Percentiles rank a stretch among this genome's conserved stretches.
Conservation (phyloP, 2,888 invertebrate genomes). For the Isotomurus palustris region DNA sequence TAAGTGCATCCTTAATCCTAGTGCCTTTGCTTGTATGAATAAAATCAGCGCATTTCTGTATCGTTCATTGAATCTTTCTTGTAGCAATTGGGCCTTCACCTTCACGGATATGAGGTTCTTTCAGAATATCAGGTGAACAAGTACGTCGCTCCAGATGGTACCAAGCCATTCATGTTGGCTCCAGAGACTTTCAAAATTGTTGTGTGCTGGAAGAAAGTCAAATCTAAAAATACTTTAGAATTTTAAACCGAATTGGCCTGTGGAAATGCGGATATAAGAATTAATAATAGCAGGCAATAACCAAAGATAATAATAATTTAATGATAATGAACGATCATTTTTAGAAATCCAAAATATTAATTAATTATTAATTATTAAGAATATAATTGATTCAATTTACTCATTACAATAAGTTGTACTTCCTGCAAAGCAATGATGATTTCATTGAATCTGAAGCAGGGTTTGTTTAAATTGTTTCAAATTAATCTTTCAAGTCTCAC, state of each 20-base stretch:
- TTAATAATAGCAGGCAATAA: neutral
- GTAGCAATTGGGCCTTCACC: constrained; percentile 70
- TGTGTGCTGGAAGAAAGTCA: constrained; percentile 67
- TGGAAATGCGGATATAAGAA: neutral
- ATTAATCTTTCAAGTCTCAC: too few relatives aligned
- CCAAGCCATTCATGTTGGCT: constrained; percentile 68
- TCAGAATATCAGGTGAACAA: constrained; percentile 76
- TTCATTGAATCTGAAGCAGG: too few relatives aligned
- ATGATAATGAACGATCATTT: neutral
- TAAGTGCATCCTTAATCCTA: too few relatives aligned
- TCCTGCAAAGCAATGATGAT: too few relatives aligned
- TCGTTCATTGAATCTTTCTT: constrained; percentile 8
- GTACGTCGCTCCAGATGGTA: constrained; percentile 66
- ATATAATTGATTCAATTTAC: too few relatives aligned
- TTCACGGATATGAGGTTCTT: constrained; percentile 71
- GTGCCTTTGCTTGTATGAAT: too few relatives aligned
- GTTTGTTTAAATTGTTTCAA: too few relatives aligned
- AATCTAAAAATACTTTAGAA: too few relatives aligned
- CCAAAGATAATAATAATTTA: neutral
- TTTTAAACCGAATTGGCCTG: neutral
- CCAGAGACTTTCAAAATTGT: constrained; percentile 71
- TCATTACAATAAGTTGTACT: too few relatives aligned
- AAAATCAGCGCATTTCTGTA: neutral
- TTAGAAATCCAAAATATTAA: neutral
- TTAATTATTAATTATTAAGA: too few relatives aligned